Percentiles rank a stretch among this genome's conserved stretches.
Conservation (phyloP, 2,888 invertebrate genomes). For the Meiosimyza decipiens region DNA sequence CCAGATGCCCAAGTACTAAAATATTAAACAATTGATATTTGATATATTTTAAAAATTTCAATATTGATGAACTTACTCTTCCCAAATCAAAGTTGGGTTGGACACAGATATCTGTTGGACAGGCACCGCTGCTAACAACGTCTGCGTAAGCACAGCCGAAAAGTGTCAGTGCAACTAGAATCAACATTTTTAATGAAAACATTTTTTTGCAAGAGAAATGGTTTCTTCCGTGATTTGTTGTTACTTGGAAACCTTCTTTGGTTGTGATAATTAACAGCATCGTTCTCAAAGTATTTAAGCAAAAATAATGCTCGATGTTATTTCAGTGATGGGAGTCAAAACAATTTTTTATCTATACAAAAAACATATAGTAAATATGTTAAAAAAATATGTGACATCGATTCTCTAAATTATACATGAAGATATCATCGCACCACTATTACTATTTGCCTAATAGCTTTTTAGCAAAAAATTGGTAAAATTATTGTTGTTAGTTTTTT, state of each 20-base stretch:
- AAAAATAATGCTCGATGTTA: background rate
- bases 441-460: no score
- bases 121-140: conserved; percentile 35
- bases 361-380: no score
- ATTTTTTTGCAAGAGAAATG: background rate
- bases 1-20: conserved; percentile 76
- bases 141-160: conserved; percentile 33
- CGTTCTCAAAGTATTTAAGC: background rate
- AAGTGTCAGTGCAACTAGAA: conserved; percentile 20
- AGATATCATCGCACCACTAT: no score
- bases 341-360: no score
- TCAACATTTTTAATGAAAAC: background rate
- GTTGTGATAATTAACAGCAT: background rate
- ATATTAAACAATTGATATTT: background rate
- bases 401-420: no score
- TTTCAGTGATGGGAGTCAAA: no score
- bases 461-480: no score
- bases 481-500: no score
- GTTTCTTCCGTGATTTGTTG: background rate
- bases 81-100: conserved; percentile 37
- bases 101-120: conserved; percentile 39
- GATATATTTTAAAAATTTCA: background rate
- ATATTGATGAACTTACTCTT: background rate
- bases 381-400: no score
- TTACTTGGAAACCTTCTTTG: no score